Base-by-base conservation (phyloP, 2,888 invertebrate species). In the Drosophila mulleri region DNA sequence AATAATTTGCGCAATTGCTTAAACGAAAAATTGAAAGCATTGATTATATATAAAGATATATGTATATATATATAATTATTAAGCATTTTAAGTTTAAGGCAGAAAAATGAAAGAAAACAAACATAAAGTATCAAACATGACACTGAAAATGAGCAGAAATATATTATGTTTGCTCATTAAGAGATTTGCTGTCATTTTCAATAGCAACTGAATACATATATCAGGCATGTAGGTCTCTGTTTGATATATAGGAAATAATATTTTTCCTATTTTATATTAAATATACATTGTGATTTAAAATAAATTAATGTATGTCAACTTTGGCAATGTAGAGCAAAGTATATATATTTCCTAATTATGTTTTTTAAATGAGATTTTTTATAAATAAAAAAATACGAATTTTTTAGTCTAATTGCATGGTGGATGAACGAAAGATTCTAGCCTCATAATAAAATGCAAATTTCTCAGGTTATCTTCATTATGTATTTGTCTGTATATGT, bases 61-160 rank as follows among this genome's bases (percentile, higher is more conserved):
- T 42, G 37, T 41, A 67, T 63, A 7, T 50, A 20, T 42, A 41
- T 41, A 26, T 58, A 72, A 58, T 63, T 67, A 44, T 42, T 39
- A 41, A 53, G 57, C 16, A 50, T 44, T 18, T 39, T 14, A 23
- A 53, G 57, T 58, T 50, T 3, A 48, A 45, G 32, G 26, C 47
- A 50, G 42, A 16, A 61, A 50, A 52, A 11, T 63, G 3, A 60
- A 57, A 47, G 42, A 73, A 74, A 74, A 72, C 68, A 69, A 64
- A 63, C 75, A 85, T 77, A 84, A 84, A 83, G 66, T 77, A 80
- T 57, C 54, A 72, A 83, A 75, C 69, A 74, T 84, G 84, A 84
- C 84, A 84, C 67, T 85, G 86, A 84, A 83, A 88, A 72, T 78
- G 62, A 59, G 32, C 56, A 64, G 37, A 73, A 61, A 84, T 80